Percentiles rank a stretch among this genome's conserved stretches.
Evolutionary conservation across 2,888 invertebrate species (phyloP).

Genomic region (Lasioglossum calceatum): DNA sequence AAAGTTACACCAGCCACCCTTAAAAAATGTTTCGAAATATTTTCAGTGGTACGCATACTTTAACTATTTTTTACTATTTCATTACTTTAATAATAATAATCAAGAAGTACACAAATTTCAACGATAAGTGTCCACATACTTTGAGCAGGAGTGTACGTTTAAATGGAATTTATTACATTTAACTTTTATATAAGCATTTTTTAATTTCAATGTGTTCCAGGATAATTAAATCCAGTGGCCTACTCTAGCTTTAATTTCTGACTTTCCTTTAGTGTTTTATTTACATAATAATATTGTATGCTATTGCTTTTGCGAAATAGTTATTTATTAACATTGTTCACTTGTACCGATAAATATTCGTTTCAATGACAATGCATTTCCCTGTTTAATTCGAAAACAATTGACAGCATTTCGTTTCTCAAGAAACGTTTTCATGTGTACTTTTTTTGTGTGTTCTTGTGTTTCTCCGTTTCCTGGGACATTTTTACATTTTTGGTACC

Average conservation of each 20-base stretch:
- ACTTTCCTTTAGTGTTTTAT: neutral
- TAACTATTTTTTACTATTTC: neutral
- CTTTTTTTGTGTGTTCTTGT: neutral
- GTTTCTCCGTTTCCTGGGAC: neutral
- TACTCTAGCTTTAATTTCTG: neutral
- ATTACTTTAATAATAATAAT: no score
- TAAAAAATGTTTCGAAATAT: no score
- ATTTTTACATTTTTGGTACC: no score
- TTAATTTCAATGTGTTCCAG: no score
- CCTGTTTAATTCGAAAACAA: neutral
- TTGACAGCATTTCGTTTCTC: neutral
- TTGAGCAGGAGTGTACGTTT: no score
- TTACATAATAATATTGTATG: no score
- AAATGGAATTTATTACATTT: neutral
- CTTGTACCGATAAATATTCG: neutral
- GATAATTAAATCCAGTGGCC: no score
- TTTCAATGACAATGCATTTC: neutral
- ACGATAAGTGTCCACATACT: no score
- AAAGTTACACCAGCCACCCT: no score
- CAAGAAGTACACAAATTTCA: no score
- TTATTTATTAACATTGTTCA: neutral
- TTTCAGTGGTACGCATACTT: no score
- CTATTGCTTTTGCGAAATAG: neutral
- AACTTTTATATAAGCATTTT: neutral
- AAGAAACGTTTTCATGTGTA: neutral